Conservation (phyloP, 2,888 invertebrate genomes). For the Drosophila meridionalis region DNA sequence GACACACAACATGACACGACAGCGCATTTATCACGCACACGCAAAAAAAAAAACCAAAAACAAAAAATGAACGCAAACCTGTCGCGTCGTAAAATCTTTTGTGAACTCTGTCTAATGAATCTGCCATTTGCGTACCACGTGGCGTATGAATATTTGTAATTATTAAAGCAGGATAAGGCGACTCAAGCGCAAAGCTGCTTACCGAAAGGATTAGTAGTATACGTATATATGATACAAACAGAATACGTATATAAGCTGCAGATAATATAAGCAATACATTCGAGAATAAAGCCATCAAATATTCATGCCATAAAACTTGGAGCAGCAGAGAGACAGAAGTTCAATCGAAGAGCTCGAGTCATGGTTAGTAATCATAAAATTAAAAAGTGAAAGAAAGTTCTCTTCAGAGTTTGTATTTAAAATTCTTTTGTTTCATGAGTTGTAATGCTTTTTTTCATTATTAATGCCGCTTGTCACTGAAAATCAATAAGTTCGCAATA, state of each 20-base stretch:
- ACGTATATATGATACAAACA: background rate
- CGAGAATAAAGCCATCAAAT: background rate
- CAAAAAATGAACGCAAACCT: background rate
- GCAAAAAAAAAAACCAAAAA: slow-evolving; percentile 23
- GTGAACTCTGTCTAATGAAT: slow-evolving; percentile 20
- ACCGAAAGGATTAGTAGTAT: background rate
- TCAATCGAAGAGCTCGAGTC: slow-evolving; percentile 1
- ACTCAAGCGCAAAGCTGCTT: slow-evolving; percentile 2
- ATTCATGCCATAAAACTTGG: background rate
- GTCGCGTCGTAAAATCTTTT: slow-evolving; percentile 19
- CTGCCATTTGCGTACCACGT: slow-evolving; percentile 11
- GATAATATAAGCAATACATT: background rate
- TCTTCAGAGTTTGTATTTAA: slow-evolving; percentile 4
- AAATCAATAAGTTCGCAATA: slow-evolving; percentile 28
- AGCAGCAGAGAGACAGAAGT: background rate
- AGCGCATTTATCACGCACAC: slow-evolving; percentile 36
- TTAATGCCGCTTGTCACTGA: slow-evolving; percentile 8
- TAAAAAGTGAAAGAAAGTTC: slow-evolving; percentile 17
- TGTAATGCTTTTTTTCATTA: slow-evolving; percentile 3
- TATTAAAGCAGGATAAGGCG: slow-evolving; percentile 17
- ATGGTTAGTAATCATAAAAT: slow-evolving; percentile 22
- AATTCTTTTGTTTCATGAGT: slow-evolving; percentile 21
- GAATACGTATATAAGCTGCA: background rate
- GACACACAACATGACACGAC: slow-evolving; percentile 33
- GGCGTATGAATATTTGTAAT: slow-evolving; percentile 39